Conservation (phyloP, 2,888 invertebrate genomes). For the Chrysolina americana region DNA sequence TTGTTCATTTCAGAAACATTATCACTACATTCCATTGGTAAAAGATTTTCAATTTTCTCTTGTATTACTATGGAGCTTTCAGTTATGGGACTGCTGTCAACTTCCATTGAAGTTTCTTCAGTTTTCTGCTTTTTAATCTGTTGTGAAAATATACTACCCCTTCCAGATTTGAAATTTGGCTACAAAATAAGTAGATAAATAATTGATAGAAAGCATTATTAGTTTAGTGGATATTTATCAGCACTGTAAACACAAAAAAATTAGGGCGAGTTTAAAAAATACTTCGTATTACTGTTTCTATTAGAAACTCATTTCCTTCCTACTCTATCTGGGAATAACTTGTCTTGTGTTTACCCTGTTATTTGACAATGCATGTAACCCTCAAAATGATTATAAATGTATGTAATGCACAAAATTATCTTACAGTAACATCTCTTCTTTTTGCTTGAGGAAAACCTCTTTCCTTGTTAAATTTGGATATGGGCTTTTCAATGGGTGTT, state of each 20-base stretch:
- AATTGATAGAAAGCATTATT: neutral
- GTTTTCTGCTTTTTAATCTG: slow-evolving; percentile 67
- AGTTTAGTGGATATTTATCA: neutral
- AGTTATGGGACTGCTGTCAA: slow-evolving; percentile 60
- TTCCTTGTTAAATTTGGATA: slow-evolving; percentile 55
- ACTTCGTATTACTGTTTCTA: too few relatives aligned
- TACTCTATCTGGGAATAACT: too few relatives aligned
- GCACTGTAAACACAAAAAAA: neutral
- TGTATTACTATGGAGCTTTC: slow-evolving; percentile 38
- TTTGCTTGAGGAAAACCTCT: slow-evolving; percentile 72
- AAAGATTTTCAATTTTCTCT: slow-evolving; percentile 41
- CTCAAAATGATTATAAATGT: too few relatives aligned
- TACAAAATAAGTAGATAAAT: slow-evolving; percentile 38
- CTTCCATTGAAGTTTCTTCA: slow-evolving; percentile 52
- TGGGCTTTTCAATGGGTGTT: slow-evolving; percentile 42
- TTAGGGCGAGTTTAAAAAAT: too few relatives aligned
- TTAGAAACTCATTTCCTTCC: neutral
- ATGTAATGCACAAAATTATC: neutral
- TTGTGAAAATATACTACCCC: slow-evolving; percentile 72
- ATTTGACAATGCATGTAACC: too few relatives aligned
- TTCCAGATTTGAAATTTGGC: slow-evolving; percentile 60
- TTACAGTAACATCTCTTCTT: slow-evolving; percentile 65
- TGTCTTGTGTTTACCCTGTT: too few relatives aligned
- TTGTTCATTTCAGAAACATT: slow-evolving; percentile 48
- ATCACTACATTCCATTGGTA: slow-evolving; percentile 17